Evolutionary conservation across 2,888 invertebrate genomes (phyloP).

Genomic region (Argyresthia albistria): DNA sequence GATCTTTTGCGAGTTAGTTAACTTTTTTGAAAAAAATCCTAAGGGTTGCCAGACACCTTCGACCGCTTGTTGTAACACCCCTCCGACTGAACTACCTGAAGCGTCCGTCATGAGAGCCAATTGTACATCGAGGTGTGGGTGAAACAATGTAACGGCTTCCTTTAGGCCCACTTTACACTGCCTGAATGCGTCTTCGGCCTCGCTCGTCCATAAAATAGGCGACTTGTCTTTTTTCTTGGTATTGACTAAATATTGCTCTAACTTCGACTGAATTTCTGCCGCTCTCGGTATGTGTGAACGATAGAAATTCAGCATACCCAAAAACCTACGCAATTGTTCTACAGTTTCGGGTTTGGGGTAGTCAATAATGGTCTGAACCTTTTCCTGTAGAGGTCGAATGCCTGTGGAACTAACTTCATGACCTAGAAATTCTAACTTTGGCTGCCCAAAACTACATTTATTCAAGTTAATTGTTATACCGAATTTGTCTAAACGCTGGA

Average conservation of each 20-base stretch:
- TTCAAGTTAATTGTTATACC: slow-evolving; percentile 9
- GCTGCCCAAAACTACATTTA: slow-evolving; percentile 2
- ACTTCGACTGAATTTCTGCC: too few relatives aligned
- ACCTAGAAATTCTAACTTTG: slow-evolving; percentile 3
- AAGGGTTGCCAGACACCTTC: slow-evolving; percentile 1
- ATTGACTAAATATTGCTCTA: too few relatives aligned
- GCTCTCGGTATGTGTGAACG: too few relatives aligned
- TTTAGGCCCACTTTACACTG: slow-evolving; percentile 13
- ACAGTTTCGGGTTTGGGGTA: slow-evolving; percentile 11
- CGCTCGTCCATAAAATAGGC: slow-evolving; percentile 3
- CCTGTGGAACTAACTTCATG: slow-evolving; percentile 77
- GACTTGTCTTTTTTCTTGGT: slow-evolving; percentile 14
- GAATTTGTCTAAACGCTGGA: slow-evolving; percentile 11
- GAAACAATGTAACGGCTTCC: slow-evolving; percentile 15
- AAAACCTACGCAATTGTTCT: slow-evolving; percentile 9
- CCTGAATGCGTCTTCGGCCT: slow-evolving; percentile 9
- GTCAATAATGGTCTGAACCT: slow-evolving; percentile 9
- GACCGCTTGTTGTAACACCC: slow-evolving; percentile 2
- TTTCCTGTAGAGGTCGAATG: slow-evolving; percentile 38
- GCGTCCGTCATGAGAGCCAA: slow-evolving; percentile 18
- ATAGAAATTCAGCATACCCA: too few relatives aligned
- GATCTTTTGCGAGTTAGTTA: slow-evolving; percentile 1
- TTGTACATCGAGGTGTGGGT: slow-evolving; percentile 15
- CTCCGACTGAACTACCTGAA: background rate
- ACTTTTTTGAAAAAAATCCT: slow-evolving; percentile 6